A percentile compares a stretch with the other conserved stretches of the same genome.
phyloP scores from a whole-genome alignment of 2,797 vertebrate species.

The Perodicticus potto region DNA sequence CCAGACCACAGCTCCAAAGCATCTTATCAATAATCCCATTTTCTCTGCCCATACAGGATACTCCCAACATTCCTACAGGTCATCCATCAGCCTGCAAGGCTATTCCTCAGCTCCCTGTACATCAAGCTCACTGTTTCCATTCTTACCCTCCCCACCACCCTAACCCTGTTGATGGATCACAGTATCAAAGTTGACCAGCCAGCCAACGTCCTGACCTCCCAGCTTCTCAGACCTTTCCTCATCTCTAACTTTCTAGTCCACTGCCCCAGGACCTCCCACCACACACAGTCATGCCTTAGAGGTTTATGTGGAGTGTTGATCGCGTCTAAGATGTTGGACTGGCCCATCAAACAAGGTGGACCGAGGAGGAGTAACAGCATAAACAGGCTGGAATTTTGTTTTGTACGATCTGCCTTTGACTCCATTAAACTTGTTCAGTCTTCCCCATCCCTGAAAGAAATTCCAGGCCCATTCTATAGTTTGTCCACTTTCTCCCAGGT shows the following conservation, averaged over 20 bases:
- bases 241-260: not conserved
- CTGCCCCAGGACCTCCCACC: not conserved
- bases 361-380: not conserved
- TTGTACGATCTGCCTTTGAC: not conserved
- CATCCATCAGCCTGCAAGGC: not conserved
- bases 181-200: not conserved
- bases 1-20: not conserved
- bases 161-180: not conserved
- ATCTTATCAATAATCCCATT: not conserved
- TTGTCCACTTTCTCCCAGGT: conserved; percentile 1
- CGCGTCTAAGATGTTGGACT: conserved; percentile 13
- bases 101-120: not conserved
- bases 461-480: not conserved
- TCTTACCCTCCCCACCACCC: not conserved
- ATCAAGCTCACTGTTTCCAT: not conserved
- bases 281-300: not conserved
- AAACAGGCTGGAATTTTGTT: conserved; percentile 40
- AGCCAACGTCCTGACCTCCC: not conserved
- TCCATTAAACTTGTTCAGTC: not conserved
- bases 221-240: not conserved
- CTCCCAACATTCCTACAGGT: not conserved
- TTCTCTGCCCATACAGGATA: not conserved
- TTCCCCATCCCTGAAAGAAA: conserved; percentile 1
- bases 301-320: not conserved
- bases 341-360: not conserved